Conservation (phyloP, 2,888 invertebrate genomes). For the Sarcophaga caerulescens region DNA sequence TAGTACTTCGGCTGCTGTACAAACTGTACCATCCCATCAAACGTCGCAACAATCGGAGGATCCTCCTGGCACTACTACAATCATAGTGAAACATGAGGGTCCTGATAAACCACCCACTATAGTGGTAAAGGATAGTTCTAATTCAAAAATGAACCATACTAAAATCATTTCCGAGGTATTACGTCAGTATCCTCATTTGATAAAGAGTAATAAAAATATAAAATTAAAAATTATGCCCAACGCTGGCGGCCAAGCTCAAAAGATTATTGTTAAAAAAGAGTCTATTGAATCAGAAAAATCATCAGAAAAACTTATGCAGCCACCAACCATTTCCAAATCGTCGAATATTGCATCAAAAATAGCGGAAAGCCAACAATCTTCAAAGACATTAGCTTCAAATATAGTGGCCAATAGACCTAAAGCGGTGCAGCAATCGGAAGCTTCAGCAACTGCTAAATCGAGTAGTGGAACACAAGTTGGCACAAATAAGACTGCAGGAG, state of each 20-base stretch:
- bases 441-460: slow-evolving; percentile 8
- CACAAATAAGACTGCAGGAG: slow-evolving; percentile 20
- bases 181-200: slow-evolving; percentile 93
- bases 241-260: slow-evolving; percentile 72
- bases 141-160: slow-evolving; percentile 86
- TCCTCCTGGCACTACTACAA: slow-evolving; percentile 71
- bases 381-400: slow-evolving; percentile 24
- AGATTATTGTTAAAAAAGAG: slow-evolving; percentile 76
- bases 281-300: slow-evolving; percentile 60
- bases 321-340: slow-evolving; percentile 33
- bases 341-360: not conserved
- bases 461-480: slow-evolving; percentile 1
- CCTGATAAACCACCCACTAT: slow-evolving; percentile 80
- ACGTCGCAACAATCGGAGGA: slow-evolving; percentile 68
- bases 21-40: slow-evolving; percentile 47
- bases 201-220: slow-evolving; percentile 93
- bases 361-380: slow-evolving; percentile 35
- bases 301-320: slow-evolving; percentile 54
- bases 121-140: slow-evolving; percentile 79
- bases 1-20: slow-evolving; percentile 51
- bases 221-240: slow-evolving; percentile 91
- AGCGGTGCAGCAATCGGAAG: slow-evolving; percentile 9
- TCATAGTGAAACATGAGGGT: slow-evolving; percentile 78
- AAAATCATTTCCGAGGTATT: slow-evolving; percentile 93
- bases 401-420: slow-evolving; percentile 43